Evolutionary conservation across 2,113 vertebrate genomes (phyloP), one percentile per base, ranked within the genome.

Genomic region (Megaleporinus macrocephalus): DNA sequence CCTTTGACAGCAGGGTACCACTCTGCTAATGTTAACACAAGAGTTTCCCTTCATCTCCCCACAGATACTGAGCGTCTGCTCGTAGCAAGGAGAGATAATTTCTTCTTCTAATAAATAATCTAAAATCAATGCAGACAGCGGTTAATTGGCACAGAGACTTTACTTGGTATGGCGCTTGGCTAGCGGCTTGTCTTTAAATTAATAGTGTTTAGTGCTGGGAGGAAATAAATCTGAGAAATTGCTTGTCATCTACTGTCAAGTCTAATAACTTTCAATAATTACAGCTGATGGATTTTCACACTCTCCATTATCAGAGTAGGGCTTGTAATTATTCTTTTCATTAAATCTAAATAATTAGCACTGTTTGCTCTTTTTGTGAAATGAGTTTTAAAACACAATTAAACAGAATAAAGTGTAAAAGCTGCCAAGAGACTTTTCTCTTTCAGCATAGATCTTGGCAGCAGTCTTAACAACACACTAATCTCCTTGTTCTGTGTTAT

Each of bases 261-360:
- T 98, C 95, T 98, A 98, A 98, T 99, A 99, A 98, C 96, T 96
- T 97, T 95, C 96, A 96, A 99, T 99, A 99, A 99, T 98, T 97
- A 98, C 95, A 92, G 95, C 96, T 98, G 98, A 99, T 99, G 97
- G 96, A 99, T 98, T 99, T 99, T 98, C 96, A 96, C 96, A 97
- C 95, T 98, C 96, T 96, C 96, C 96, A 99, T 99, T 98, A 99
- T 98, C 96, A 96, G 96, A 97, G 95, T 96, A 96, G 96, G 96
- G 95, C 96, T 96, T 97, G 96, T 97, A 98, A 98, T 99, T 98
- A 98, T 97, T 98, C 96, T 98, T 95, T 96, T 97, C 96, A 97
- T 97, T 97, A 97, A 95, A 96, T 95, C 92, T 96, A 97, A 98
- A 99, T 95, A 98, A 97, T 96, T 96, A 95, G 93, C 95, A 94